Evolutionary conservation across 2,888 invertebrate genomes (phyloP), one percentile per base, ranked within the genome.

Genomic region (Oasisia sp.): DNA sequence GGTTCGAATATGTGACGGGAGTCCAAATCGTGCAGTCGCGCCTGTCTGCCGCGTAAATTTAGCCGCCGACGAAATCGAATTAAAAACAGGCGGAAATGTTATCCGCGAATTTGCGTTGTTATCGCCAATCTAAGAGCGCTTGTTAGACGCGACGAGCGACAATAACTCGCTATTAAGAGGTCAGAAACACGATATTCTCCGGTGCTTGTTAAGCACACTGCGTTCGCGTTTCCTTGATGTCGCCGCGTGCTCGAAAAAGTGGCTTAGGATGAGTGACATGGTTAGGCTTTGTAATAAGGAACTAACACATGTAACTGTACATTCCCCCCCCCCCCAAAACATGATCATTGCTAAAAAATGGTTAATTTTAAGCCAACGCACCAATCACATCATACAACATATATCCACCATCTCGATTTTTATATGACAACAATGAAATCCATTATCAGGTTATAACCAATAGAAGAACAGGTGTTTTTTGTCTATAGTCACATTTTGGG

Each of bases 111-210:
- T 74, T 74, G 74, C 27, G 74, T n/a, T 74, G 27, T 74, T 74
- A 74, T 74, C 74, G 74, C 27, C 74, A 74, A 74, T 74, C 74
- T 74, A 74, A 5, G 74, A 7, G 74, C 27, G 74, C 74, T 74
- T 74, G 74, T 74, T 74, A 74, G 74, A 27, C 74, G 74, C 74
- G 27, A 27, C 74, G 74, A 74, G n/a, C 74, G 74, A 74, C 74
- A 74, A 74, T 74, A 74, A 74, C 74, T 74, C 74, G 74, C 74
- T 27, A 74, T 74, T 74, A 74, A 74, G 74, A 74, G 74, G 74
- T 74, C 74, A 74, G 74, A 74, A 74, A 74, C 74, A 27, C 74
- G 74, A 74, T 74, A 74, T 74, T 74, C 74, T 3, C 27, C 74
- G 27, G 74, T n/a, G 19, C 74, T 74, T 74, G 27, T 74, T 74